Evolutionary conservation across 2,113 vertebrate species (phyloP).

Genomic region (Clarias macrocephalus): DNA sequence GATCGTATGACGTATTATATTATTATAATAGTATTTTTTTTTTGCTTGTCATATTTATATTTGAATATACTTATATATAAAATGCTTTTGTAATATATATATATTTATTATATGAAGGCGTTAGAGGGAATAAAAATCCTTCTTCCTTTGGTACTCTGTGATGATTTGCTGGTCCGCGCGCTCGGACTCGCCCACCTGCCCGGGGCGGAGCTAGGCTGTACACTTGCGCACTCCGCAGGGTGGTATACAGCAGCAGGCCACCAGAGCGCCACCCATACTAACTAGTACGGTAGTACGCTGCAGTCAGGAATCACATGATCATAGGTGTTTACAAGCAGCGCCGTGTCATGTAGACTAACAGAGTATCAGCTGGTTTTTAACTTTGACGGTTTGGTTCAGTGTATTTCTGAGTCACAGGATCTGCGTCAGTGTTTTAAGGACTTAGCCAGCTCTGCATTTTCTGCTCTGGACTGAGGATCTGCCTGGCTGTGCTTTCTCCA

Average conservation of each 20-base stretch:
- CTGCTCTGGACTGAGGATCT: background rate
- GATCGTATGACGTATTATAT: too few relatives aligned
- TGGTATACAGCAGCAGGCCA: background rate
- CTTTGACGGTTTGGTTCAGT: background rate
- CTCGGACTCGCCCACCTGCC: constrained; percentile 18
- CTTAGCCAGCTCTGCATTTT: background rate
- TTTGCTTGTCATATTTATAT: too few relatives aligned
- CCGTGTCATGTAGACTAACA: constrained; percentile 47
- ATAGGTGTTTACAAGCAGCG: constrained; percentile 70
- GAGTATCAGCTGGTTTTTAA: background rate
- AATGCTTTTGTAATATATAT: too few relatives aligned
- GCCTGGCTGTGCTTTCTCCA: background rate
- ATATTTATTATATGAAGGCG: background rate
- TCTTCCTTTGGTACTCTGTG: background rate
- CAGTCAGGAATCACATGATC: constrained; percentile 71
- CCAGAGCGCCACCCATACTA: background rate
- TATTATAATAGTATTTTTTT: too few relatives aligned
- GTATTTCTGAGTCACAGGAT: background rate
- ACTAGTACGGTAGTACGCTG: background rate
- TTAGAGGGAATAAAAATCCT: too few relatives aligned
- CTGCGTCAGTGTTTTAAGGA: background rate
- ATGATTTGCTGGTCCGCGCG: background rate
- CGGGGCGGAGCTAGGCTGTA: background rate
- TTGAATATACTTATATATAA: too few relatives aligned
- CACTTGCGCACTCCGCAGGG: background rate